Evolutionary conservation across 2,797 vertebrate genomes (phyloP).

Genomic region (Pipistrellus pipistrellus): DNA sequence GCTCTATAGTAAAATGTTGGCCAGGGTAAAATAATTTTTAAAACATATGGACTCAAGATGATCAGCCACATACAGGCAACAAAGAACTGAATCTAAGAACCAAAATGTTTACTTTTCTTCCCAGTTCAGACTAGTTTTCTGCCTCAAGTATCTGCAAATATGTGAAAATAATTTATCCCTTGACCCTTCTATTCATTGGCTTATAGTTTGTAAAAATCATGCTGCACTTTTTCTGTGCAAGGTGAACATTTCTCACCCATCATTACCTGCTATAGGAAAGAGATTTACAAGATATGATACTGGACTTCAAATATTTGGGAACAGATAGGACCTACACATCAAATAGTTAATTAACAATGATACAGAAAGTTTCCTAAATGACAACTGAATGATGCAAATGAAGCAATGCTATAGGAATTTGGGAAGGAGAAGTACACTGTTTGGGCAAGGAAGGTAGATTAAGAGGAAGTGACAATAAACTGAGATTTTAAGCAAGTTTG

Average conservation of each 20-base stretch:
- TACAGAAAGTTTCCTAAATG: neutral
- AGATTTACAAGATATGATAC: neutral
- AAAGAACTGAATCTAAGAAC: conserved; percentile 52
- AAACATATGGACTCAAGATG: conserved; percentile 79
- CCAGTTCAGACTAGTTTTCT: conserved; percentile 43
- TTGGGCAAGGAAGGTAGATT: neutral
- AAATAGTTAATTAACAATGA: conserved; percentile 29
- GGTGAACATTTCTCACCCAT: neutral
- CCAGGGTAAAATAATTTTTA: conserved; percentile 60
- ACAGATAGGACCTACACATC: neutral
- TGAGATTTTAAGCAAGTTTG: neutral
- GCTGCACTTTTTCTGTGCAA: neutral
- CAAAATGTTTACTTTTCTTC: conserved; percentile 9
- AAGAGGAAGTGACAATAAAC: neutral
- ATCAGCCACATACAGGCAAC: conserved; percentile 42
- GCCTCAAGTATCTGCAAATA: neutral
- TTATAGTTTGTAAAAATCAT: neutral
- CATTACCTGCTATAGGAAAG: conserved; percentile 1
- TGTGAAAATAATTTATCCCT: neutral
- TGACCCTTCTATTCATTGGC: neutral
- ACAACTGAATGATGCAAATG: conserved; percentile 16
- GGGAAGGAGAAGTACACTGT: neutral
- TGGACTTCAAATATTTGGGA: neutral
- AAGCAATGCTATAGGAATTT: neutral
- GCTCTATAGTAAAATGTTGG: conserved; percentile 61